phyloP scores from a whole-genome alignment of 2,888 invertebrate species.

The Acronicta alni region DNA sequence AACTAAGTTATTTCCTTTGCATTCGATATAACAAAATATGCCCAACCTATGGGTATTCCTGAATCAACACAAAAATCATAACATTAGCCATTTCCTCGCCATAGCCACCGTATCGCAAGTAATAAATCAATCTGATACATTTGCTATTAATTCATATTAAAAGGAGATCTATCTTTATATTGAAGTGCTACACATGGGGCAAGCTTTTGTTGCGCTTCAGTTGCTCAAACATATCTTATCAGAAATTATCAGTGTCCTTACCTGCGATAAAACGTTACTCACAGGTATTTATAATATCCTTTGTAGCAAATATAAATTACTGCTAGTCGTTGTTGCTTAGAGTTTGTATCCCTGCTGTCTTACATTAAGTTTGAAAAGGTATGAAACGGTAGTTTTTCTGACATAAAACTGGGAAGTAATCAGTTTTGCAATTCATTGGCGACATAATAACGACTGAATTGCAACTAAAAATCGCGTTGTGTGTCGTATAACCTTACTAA shows the following conservation, averaged over 20 bases:
- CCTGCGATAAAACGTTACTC: no score
- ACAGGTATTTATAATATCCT: no score
- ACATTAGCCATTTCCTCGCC: not conserved
- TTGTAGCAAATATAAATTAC: no score
- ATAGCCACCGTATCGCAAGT: slow-evolving; percentile 1
- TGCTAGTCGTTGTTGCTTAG: no score
- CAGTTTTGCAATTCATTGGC: no score
- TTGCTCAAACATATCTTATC: not conserved
- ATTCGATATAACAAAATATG: no score
- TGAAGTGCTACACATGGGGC: not conserved
- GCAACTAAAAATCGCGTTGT: not conserved
- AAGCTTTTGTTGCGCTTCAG: not conserved
- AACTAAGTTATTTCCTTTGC: no score
- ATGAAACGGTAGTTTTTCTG: no score
- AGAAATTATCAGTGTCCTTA: not conserved
- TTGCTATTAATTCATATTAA: slow-evolving; percentile 8
- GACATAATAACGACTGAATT: no score
- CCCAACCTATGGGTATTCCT: not conserved
- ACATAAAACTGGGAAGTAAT: no score
- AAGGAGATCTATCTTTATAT: slow-evolving; percentile 6
- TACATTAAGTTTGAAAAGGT: no score
- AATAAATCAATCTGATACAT: slow-evolving; percentile 10
- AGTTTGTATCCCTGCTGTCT: no score
- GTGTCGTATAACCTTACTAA: not conserved
- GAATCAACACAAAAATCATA: slow-evolving; percentile 4